Conservation (phyloP, 2,888 invertebrate species). For the Penaeus monodon region DNA sequence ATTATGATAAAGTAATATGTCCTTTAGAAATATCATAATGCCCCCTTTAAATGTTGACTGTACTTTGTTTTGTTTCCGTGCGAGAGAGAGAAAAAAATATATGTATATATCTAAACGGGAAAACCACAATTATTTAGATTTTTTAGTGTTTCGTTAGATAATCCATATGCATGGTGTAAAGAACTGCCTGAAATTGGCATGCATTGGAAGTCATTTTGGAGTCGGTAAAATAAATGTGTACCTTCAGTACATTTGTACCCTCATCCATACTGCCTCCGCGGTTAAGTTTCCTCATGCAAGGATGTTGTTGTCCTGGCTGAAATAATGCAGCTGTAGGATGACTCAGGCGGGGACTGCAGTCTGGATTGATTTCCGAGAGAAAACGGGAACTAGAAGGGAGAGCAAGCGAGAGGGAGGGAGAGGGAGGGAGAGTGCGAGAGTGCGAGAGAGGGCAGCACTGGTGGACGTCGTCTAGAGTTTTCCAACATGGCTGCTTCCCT, state of each 20-base stretch:
- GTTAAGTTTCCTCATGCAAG: background rate
- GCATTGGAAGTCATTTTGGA: too few species aligned
- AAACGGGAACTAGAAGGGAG: constrained; percentile 41
- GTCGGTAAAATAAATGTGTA: too few species aligned
- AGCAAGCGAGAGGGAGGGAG: constrained; percentile 16
- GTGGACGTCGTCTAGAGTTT: background rate
- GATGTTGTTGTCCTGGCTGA: background rate
- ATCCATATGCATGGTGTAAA: too few species aligned
- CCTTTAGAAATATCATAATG: too few species aligned
- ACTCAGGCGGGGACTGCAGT: constrained; percentile 20
- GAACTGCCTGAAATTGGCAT: too few species aligned
- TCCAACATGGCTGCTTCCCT: constrained; percentile 17
- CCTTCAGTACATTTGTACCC: background rate
- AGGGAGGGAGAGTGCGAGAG: constrained; percentile 8
- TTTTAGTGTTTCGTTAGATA: too few species aligned
- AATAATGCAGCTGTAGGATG: constrained; percentile 18
- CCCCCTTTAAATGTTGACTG: too few species aligned
- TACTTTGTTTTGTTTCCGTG: too few species aligned
- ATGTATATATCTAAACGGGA: too few species aligned
- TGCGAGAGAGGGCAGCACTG: constrained; percentile 37
- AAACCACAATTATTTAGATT: too few species aligned
- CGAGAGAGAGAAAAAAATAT: too few species aligned
- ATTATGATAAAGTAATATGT: too few species aligned
- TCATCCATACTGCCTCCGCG: background rate
- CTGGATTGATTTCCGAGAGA: constrained; percentile 52